Conservation (phyloP, 2,888 invertebrate species). For the Drosophila melanosoma region DNA sequence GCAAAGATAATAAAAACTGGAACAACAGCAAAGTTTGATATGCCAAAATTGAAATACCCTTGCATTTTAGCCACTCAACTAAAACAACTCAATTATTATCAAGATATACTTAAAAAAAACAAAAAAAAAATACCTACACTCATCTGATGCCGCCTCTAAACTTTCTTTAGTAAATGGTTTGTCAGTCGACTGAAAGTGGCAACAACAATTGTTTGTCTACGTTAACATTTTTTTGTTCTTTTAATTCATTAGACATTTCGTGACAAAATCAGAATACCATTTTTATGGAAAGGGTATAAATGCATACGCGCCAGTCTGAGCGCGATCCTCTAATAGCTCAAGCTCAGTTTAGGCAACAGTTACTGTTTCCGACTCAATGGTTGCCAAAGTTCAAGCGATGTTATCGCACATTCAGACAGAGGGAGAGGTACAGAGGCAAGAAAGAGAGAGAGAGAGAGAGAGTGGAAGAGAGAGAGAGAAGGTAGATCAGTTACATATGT, state of each 20-base stretch:
- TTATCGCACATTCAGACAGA: constrained; percentile 66
- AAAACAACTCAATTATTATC: background rate
- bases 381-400: constrained; percentile 79
- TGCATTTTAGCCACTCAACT: background rate
- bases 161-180: background rate
- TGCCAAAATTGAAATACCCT: constrained; percentile 23
- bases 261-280: background rate
- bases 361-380: constrained; percentile 46
- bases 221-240: background rate
- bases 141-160: background rate
- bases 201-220: background rate
- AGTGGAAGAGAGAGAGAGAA: constrained; percentile 5
- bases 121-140: background rate
- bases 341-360: constrained; percentile 32
- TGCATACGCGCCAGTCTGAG: constrained; percentile 36
- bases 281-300: constrained; percentile 17
- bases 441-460: constrained; percentile 15
- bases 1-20: constrained; percentile 18
- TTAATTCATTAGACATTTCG: background rate
- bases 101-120: background rate
- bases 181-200: background rate
- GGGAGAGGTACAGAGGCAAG: constrained; percentile 8
- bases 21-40: constrained; percentile 1
- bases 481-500: constrained; percentile 53
- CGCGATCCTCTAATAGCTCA: constrained; percentile 55